A percentile compares a stretch with the other conserved stretches of the same genome.
These are phyloP conservation scores for Lamellibrachia satsuma DNA, from an alignment of 2,888 invertebrate genomes.

Conservation along the genomic window DNA sequence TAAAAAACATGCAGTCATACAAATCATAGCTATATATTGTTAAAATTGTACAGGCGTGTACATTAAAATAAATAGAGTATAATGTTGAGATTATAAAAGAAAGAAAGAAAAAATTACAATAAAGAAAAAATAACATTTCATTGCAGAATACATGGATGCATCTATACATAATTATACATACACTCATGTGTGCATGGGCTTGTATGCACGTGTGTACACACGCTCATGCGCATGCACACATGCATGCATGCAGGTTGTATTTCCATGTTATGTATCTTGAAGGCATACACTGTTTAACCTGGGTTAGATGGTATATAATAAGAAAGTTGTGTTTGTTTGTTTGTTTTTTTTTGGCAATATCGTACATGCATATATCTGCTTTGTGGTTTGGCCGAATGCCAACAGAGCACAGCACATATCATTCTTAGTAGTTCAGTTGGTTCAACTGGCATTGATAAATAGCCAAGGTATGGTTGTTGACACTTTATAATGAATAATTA, in stretches of 20 bases:
- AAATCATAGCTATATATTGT: no score
- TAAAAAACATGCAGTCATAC: no score
- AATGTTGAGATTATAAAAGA: no score
- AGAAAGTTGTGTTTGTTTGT: background rate
- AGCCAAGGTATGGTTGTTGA: background rate
- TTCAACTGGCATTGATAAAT: background rate
- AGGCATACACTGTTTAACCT: background rate
- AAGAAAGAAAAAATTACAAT: no score
- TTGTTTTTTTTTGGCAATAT: background rate
- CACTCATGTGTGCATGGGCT: background rate
- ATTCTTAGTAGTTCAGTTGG: background rate
- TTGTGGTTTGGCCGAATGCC: background rate
- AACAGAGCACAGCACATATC: background rate
- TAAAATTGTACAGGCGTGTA: no score
- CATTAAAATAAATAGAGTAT: no score
- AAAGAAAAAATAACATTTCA: no score
- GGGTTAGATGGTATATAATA: background rate
- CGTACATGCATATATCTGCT: background rate
- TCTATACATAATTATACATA: background rate
- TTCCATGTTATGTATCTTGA: background rate
- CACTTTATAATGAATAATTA: background rate
- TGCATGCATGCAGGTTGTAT: background rate
- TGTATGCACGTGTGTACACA: background rate
- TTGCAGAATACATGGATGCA: no score
- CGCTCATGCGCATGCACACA: background rate